Evolutionary conservation across 2,113 vertebrate species (phyloP).

Genomic region (Oncorhynchus kisutch): DNA sequence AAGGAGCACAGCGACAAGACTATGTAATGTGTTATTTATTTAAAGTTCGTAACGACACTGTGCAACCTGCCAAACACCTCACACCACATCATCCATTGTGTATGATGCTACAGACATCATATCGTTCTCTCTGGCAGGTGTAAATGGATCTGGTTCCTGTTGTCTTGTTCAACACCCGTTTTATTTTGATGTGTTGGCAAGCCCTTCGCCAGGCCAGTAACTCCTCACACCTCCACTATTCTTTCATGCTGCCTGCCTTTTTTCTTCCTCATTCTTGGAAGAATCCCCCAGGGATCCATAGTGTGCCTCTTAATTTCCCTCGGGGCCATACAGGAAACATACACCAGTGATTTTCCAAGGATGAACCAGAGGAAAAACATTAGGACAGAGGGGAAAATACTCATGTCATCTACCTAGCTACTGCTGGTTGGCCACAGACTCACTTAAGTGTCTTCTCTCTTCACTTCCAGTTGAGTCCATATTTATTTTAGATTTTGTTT

Average conservation of each 20-base stretch:
- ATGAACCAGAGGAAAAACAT: constrained; percentile 73
- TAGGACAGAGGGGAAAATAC: constrained; percentile 49
- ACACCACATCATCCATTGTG: constrained; percentile 16
- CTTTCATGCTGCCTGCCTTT: constrained; percentile 69
- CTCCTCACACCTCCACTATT: constrained; percentile 73
- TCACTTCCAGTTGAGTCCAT: constrained; percentile 37
- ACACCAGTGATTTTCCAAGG: constrained; percentile 72
- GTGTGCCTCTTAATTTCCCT: constrained; percentile 80
- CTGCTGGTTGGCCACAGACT: constrained; percentile 60
- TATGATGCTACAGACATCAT: constrained; percentile 51
- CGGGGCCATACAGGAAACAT: constrained; percentile 72
- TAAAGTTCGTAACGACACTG: constrained; percentile 50
- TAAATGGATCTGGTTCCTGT: constrained; percentile 69
- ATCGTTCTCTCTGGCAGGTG: constrained; percentile 56
- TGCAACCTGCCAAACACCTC: constrained; percentile 50
- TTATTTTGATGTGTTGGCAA: constrained; percentile 74
- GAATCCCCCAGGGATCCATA: constrained; percentile 73
- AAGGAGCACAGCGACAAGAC: constrained; percentile 53
- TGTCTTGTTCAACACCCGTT: constrained; percentile 72
- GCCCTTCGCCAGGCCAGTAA: constrained; percentile 73
- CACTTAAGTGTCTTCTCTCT: constrained; percentile 58
- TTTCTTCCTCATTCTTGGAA: constrained; percentile 70
- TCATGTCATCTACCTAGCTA: constrained; percentile 51
- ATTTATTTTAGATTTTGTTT: constrained; percentile 46
- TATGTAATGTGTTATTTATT: constrained; percentile 51